Evolutionary conservation across 1,140 invertebrate genomes (phyloP), one percentile per base, ranked within the genome.

Genomic region (Chelonus insularis): DNA sequence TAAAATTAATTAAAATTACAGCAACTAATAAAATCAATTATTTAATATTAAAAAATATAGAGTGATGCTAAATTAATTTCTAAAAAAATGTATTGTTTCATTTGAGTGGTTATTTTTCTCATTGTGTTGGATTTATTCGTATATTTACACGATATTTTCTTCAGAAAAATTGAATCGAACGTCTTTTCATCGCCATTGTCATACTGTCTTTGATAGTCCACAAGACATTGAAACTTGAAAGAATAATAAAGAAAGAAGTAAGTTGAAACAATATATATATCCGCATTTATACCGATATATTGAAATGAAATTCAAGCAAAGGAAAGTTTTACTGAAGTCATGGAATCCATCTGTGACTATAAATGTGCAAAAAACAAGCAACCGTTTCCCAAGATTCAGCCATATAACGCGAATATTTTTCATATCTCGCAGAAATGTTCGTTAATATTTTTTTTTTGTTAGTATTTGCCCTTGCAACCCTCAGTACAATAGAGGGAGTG

Each of bases 351-450:
- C 56, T 58, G 56, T 45, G 41, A 47, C 23, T 21, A 45, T 14
- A 36, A 58, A 51, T 18, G 41, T 18, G 41, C 41, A 2, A 14
- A 52, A 20, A 54, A 34, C 18, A 14, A 55, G 11, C 5, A 14
- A 47, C 47, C 20, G 56, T 62, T 62, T 62, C 48, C 16, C n/a
- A 32, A 51, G 34, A 57, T n/a, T 45, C 7, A 9, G 69, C 70
- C n/a, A n/a, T 68, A 74, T 79, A 78, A 79, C 74, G 70, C 60
- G 70, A 69, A 75, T 74, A 78, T 79, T 79, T 78, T 74, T 78
- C 76, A 74, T 79, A 78, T 77, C 74, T 70, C 70, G 57, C 68
- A 8, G 39, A 23, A 18, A 37, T 41, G 25, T 58, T 48, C 66
- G 73, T 68, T 78, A 69, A 76, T 76, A 77, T 71, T 75, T 74